A percentile compares a stretch with the other conserved stretches of the same genome.
phyloP scores from a whole-genome alignment of 2,113 vertebrate species.

The Onychorhynchus coronatus region DNA sequence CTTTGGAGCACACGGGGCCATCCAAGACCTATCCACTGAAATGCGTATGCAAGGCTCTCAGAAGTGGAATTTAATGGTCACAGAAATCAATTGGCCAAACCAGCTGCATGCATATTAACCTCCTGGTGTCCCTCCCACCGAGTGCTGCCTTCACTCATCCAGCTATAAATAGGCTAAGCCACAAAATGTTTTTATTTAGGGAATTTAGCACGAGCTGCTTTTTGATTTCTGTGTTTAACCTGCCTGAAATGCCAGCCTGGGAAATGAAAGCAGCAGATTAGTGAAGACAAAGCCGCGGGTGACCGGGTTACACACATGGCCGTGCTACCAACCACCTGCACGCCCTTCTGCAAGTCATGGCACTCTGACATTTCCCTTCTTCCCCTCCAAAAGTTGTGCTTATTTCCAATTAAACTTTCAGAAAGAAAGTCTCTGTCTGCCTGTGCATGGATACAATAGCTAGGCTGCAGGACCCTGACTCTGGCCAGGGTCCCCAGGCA shows the following conservation, averaged over 20 bases:
- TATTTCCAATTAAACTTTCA: background rate
- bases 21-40: background rate
- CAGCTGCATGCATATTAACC: conserved; percentile 46
- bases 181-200: conserved; percentile 15
- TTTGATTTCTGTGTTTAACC: background rate
- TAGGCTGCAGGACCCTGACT: background rate
- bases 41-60: conserved; percentile 5
- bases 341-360: background rate
- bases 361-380: background rate
- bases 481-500: background rate
- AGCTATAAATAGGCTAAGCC: conserved; percentile 16
- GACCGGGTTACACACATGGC: background rate
- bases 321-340: background rate
- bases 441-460: background rate
- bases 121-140: conserved; percentile 5
- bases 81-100: conserved; percentile 60
- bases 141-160: background rate
- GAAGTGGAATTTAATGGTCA: conserved; percentile 54
- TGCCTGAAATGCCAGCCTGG: background rate
- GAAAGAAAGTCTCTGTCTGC: background rate
- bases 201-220: background rate
- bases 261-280: background rate
- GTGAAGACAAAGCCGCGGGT: background rate
- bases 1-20: background rate
- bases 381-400: background rate